These are phyloP conservation scores for Piscicola geometra DNA, from an alignment of 2,888 invertebrate species.

Conservation along the genomic window DNA sequence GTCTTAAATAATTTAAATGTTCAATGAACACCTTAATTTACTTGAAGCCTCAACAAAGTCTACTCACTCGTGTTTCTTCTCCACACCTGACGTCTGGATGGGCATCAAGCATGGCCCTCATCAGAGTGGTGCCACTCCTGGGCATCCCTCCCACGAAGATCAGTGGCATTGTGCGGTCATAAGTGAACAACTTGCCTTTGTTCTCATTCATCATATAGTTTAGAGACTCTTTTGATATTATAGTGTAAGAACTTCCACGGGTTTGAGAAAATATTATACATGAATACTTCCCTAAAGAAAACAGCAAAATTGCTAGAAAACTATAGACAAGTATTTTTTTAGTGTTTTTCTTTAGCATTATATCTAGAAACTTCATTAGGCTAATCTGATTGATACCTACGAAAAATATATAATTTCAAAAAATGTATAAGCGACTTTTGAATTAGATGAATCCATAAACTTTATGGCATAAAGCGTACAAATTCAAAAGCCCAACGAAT, in stretches of 20 bases:
- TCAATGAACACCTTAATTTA: background rate
- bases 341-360: conserved; percentile 24
- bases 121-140: conserved; percentile 90
- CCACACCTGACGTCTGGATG: conserved; percentile 94
- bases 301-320: conserved; percentile 9
- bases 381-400: too few species aligned
- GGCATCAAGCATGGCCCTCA: conserved; percentile 96
- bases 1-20: conserved; percentile 4
- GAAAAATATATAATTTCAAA: too few species aligned
- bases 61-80: conserved; percentile 90
- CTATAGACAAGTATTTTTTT: conserved; percentile 19
- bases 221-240: conserved; percentile 1
- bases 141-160: conserved; percentile 82
- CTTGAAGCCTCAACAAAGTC: background rate
- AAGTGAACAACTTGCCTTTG: conserved; percentile 50
- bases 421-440: too few species aligned
- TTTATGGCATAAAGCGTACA: too few species aligned
- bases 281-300: background rate
- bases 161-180: conserved; percentile 82
- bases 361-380: background rate
- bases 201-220: conserved; percentile 13
- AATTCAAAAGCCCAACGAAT: too few species aligned
- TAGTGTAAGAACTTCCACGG: background rate
- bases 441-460: too few species aligned
- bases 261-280: background rate